Percentiles rank a stretch among this genome's conserved stretches.
Conservation (phyloP, 2,113 vertebrate genomes). For the Takifugu flavidus region DNA sequence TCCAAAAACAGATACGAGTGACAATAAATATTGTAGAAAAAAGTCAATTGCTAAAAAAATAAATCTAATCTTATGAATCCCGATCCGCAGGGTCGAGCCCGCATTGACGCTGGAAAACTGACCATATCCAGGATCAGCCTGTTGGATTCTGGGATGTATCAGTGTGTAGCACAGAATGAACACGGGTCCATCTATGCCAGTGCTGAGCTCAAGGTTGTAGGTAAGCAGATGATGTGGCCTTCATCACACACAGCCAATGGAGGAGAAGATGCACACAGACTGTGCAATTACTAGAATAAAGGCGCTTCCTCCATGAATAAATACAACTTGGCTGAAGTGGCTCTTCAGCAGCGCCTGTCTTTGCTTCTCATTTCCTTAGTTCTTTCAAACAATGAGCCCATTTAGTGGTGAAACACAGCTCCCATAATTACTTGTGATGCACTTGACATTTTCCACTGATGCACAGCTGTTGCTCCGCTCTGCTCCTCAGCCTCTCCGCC, state of each 20-base stretch:
- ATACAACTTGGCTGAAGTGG: conserved; percentile 2
- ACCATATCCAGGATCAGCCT: conserved; percentile 77
- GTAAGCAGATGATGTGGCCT: conserved; percentile 70
- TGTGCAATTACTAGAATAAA: conserved; percentile 5
- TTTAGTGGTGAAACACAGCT: conserved; percentile 24
- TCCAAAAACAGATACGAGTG: no score
- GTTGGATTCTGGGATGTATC: conserved; percentile 88
- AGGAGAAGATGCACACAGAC: background rate
- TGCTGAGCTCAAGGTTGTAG: conserved; percentile 85
- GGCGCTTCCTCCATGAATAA: conserved; percentile 8
- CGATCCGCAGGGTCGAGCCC: conserved; percentile 79
- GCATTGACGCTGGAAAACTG: conserved; percentile 79
- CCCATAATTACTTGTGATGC: conserved; percentile 37
- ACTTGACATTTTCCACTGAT: conserved; percentile 47
- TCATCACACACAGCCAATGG: conserved; percentile 6
- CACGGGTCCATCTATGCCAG: conserved; percentile 80
- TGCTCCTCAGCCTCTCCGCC: conserved; percentile 79
- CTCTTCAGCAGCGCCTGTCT: conserved; percentile 7
- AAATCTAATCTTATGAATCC: background rate
- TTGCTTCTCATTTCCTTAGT: conserved; percentile 38
- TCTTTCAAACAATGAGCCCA: conserved; percentile 30
- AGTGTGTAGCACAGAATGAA: conserved; percentile 86
- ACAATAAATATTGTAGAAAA: no score
- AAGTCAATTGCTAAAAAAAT: no score
- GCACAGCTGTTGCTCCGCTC: conserved; percentile 17